Evolutionary conservation across 2,113 vertebrate genomes (phyloP).

Genomic region (Oreochromis niloticus): DNA sequence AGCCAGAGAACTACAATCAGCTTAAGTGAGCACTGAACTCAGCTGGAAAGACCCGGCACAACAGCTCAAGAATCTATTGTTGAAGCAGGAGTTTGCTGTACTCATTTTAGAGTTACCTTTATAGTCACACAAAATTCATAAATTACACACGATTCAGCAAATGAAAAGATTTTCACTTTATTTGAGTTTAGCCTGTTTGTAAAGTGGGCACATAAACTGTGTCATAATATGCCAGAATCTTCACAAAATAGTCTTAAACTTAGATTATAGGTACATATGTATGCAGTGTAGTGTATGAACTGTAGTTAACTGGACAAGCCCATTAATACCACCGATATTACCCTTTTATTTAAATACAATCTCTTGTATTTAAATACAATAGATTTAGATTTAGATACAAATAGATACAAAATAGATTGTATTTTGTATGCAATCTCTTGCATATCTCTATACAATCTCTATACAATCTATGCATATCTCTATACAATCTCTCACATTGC

Average conservation of each 20-base stretch:
- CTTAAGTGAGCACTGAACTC: slow-evolving; percentile 27
- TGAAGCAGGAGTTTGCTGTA: slow-evolving; percentile 23
- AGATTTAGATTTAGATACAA: no score
- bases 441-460: no score
- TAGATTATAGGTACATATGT: neutral
- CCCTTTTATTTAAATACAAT: neutral
- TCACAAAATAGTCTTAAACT: neutral
- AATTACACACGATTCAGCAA: neutral
- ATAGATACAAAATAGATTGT: no score
- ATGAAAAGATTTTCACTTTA: neutral
- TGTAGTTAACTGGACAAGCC: neutral
- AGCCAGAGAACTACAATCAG: slow-evolving; percentile 41
- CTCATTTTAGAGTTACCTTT: neutral
- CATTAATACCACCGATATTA: neutral
- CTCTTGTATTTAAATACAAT: no score
- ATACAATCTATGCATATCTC: no score
- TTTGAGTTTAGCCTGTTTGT: neutral
- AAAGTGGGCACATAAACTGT: neutral
- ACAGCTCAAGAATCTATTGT: neutral
- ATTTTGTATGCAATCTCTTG: no score
- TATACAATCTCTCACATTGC: neutral
- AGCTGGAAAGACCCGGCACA: slow-evolving; percentile 25
- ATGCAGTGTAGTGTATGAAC: neutral
- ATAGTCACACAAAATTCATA: neutral
- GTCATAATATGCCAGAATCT: neutral